phyloP scores from a whole-genome alignment of 2,113 vertebrate genomes.

The Tragelaphus scriptus region DNA sequence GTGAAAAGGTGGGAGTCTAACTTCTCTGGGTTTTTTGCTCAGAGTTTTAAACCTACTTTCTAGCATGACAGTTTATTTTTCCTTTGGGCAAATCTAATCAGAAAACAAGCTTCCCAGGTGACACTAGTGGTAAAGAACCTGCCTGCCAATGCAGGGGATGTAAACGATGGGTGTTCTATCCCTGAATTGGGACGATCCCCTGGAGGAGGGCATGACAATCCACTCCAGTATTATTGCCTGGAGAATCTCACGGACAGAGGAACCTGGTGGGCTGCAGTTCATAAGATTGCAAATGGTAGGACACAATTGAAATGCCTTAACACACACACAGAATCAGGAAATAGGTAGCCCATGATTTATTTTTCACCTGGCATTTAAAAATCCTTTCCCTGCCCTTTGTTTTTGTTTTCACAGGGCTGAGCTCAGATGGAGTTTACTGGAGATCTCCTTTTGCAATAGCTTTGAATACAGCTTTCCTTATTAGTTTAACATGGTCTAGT shows the following conservation, averaged over 20 bases:
- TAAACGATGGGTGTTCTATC: not conserved
- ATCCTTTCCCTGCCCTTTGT: not conserved
- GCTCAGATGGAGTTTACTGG: not conserved
- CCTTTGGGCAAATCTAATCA: not conserved
- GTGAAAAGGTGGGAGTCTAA: not conserved
- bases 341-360: too few relatives aligned
- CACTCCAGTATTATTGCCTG: not conserved
- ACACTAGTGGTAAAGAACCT: not conserved
- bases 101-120: not conserved
- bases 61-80: not conserved
- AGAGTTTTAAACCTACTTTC: not conserved
- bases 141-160: not conserved
- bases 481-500: not conserved
- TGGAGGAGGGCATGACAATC: not conserved
- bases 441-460: not conserved
- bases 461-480: not conserved
- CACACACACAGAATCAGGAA: not conserved
- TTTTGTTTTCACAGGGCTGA: not conserved
- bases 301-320: not conserved
- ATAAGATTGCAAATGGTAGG: not conserved
- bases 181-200: accelerated
- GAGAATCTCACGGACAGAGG: not conserved
- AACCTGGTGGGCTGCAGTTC: not conserved
- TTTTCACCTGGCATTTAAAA: not conserved
- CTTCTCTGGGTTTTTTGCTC: not conserved